A percentile compares a stretch with the other conserved stretches of the same genome.
Evolutionary conservation across 2,888 invertebrate genomes (phyloP).

Genomic region (Scelioninae gen. 1): DNA sequence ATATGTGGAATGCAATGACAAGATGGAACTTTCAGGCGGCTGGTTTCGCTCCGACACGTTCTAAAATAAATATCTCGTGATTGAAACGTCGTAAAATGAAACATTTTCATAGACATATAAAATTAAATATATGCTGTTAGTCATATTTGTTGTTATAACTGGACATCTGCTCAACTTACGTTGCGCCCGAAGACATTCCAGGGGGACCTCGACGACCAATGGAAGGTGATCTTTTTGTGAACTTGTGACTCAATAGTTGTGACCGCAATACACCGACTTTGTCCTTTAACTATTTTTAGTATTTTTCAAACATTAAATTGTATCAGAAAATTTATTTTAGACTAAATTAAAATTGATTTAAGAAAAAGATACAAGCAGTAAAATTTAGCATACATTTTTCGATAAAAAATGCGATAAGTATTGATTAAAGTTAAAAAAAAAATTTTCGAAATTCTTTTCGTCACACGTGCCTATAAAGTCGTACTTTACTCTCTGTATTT

Average conservation of each 20-base stretch:
- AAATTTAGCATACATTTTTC: no score
- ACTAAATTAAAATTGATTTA: no score
- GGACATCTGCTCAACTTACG: constrained; percentile 73
- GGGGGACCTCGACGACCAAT: constrained; percentile 73
- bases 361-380: no score
- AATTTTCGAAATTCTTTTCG: no score
- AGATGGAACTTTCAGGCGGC: constrained; percentile 75
- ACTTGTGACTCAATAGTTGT: constrained; percentile 80
- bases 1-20: constrained; percentile 73
- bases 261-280: constrained; percentile 79
- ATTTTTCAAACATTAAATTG: no score
- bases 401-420: no score
- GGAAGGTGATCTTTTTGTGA: constrained; percentile 77
- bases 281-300: constrained; percentile 78
- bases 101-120: constrained; percentile 28
- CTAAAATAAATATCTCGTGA: constrained; percentile 73
- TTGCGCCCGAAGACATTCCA: constrained; percentile 78
- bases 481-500: no score
- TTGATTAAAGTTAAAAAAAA: no score
- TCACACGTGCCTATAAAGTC: no score
- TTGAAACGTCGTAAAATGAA: constrained; percentile 22
- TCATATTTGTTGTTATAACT: constrained; percentile 18
- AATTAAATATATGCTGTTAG: constrained; percentile 33
- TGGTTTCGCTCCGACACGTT: constrained; percentile 80
- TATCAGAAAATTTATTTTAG: no score